Conservation (phyloP, 2,888 invertebrate species). For the Epiblema foenella region DNA sequence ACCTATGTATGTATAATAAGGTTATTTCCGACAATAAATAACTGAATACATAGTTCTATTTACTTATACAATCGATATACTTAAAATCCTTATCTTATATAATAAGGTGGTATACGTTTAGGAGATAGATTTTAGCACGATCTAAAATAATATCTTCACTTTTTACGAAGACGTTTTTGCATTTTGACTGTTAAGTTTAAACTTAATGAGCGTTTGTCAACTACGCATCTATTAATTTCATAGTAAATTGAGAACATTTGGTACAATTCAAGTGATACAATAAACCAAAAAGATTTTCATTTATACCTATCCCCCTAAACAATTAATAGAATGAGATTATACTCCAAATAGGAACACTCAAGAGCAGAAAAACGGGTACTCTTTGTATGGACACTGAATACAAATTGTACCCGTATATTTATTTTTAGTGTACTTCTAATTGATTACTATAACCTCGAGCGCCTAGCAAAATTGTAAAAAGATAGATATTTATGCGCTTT, state of each 20-base stretch:
- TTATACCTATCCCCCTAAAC: too few species aligned
- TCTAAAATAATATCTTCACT: neutral
- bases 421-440: too few species aligned
- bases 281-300: too few species aligned
- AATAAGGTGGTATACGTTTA: slow-evolving; percentile 81
- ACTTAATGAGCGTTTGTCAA: neutral
- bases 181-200: neutral
- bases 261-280: slow-evolving; percentile 22
- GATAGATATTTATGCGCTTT: neutral
- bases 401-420: too few species aligned
- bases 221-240: neutral
- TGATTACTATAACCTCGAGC: neutral
- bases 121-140: slow-evolving; percentile 51
- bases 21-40: slow-evolving; percentile 77
- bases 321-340: too few species aligned
- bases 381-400: too few species aligned
- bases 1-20: slow-evolving; percentile 69
- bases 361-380: too few species aligned
- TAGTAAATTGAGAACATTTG: slow-evolving; percentile 13
- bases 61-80: slow-evolving; percentile 70
- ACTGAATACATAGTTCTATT: slow-evolving; percentile 71
- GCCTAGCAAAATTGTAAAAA: neutral
- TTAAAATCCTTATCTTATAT: slow-evolving; percentile 72
- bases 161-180: neutral
- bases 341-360: too few species aligned